A percentile compares a stretch with the other conserved stretches of the same genome.
Conservation (phyloP, 2,797 vertebrate species). For the Chromobotia macracanthus region DNA sequence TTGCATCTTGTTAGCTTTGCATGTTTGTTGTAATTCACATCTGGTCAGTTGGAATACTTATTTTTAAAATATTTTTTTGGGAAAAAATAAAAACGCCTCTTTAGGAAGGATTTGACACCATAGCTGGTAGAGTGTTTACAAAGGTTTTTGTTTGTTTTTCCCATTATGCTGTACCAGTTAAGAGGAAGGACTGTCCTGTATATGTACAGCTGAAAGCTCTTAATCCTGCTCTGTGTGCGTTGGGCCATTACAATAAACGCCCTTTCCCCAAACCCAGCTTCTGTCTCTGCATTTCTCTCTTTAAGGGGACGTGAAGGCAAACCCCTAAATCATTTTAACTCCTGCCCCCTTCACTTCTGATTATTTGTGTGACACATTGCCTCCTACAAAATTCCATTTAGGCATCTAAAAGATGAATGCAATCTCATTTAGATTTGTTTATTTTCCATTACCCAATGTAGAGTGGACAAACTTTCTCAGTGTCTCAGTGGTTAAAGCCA, state of each 20-base stretch:
- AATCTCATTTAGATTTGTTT: not conserved
- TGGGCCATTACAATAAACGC: conserved; percentile 53
- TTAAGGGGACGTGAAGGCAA: conserved; percentile 11
- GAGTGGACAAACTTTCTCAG: not conserved
- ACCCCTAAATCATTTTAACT: conserved; percentile 26
- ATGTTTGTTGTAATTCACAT: not conserved
- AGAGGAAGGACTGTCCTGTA: conserved; percentile 47
- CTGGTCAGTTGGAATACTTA: too few relatives aligned
- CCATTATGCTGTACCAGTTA: conserved; percentile 56
- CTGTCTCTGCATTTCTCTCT: not conserved
- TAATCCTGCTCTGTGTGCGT: conserved; percentile 49
- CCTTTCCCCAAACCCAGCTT: conserved; percentile 20
- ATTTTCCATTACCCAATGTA: not conserved
- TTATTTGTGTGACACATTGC: conserved; percentile 2
- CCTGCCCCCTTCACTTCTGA: not conserved
- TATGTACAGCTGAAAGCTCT: conserved; percentile 47
- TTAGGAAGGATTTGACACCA: too few relatives aligned
- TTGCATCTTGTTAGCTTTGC: conserved; percentile 1
- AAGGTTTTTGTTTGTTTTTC: conserved; percentile 51
- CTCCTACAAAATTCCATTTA: not conserved
- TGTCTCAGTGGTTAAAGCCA: not conserved
- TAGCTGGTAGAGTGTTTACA: conserved; percentile 35
- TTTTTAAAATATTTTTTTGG: too few relatives aligned
- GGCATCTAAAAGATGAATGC: not conserved
- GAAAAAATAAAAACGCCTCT: too few relatives aligned